Percentiles rank a stretch among this genome's conserved stretches.
Conservation (phyloP, 2,797 vertebrate genomes). For the Phrynocephalus guinanensis region DNA sequence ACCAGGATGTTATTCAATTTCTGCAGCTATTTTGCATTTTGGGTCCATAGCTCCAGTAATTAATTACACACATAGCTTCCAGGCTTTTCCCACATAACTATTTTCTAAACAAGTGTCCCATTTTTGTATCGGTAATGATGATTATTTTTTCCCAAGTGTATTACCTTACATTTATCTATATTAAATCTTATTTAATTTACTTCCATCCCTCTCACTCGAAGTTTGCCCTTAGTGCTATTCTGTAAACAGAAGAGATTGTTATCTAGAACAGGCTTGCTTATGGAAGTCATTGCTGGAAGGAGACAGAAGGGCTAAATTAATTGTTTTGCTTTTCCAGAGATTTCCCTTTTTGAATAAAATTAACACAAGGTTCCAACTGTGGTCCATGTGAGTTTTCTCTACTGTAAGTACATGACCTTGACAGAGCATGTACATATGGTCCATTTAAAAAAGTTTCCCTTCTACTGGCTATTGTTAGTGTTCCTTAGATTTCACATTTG, state of each 20-base stretch:
- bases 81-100: conserved; percentile 30
- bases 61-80: conserved; percentile 48
- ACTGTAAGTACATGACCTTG: too few relatives aligned
- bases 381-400: conserved; percentile 48
- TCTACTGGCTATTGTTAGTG: conserved; percentile 51
- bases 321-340: conserved; percentile 52
- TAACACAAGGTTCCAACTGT: conserved; percentile 42
- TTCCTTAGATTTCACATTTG: conserved; percentile 62
- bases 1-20: conserved; percentile 39
- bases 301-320: conserved; percentile 50
- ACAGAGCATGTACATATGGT: conserved; percentile 38
- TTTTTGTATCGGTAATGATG: conserved; percentile 49
- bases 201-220: conserved; percentile 55
- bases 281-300: conserved; percentile 32
- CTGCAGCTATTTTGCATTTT: conserved; percentile 27
- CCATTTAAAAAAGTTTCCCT: conserved; percentile 56
- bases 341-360: conserved; percentile 46
- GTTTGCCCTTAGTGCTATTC: conserved; percentile 60
- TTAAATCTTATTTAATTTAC: conserved; percentile 74
- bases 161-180: conserved; percentile 73
- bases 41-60: conserved; percentile 54
- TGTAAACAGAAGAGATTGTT: conserved; percentile 65
- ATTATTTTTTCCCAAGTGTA: conserved; percentile 65
- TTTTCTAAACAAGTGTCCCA: conserved; percentile 63
- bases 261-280: conserved; percentile 63